Percentiles rank a stretch among this genome's conserved stretches.
These are phyloP conservation scores for Semaprochilodus insignis DNA, from an alignment of 2,797 vertebrate genomes.

Conservation along the genomic window DNA sequence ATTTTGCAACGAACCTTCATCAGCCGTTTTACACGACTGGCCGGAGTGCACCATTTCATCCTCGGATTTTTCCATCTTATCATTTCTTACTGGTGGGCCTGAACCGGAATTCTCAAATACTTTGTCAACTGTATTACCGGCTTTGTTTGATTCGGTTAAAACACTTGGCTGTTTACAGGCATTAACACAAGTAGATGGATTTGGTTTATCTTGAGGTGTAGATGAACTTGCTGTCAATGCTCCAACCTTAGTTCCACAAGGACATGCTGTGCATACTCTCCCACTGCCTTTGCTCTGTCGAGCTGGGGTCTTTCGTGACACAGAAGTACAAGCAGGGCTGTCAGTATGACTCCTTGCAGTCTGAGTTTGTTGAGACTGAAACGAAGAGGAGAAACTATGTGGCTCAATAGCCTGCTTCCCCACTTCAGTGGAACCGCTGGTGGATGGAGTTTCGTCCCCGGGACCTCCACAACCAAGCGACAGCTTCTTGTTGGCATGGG, in stretches of 20 bases:
- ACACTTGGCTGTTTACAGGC: neutral
- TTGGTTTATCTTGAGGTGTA: slow-evolving; percentile 24
- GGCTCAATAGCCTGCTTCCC: neutral
- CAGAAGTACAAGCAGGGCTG: neutral
- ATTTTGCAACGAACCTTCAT: neutral
- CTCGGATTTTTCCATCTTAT: neutral
- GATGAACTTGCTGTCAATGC: slow-evolving; percentile 22
- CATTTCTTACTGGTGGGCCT: neutral
- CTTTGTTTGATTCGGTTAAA: neutral
- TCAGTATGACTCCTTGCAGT: neutral
- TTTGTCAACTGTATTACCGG: neutral
- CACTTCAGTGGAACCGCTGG: neutral
- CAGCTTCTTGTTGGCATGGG: neutral
- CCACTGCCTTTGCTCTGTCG: slow-evolving; percentile 34
- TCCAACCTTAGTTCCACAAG: slow-evolving; percentile 65
- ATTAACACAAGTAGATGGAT: neutral
- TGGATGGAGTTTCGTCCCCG: slow-evolving; percentile 1
- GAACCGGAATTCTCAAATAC: neutral
- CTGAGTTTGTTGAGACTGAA: neutral
- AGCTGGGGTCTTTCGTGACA: slow-evolving; percentile 30
- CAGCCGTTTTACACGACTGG: neutral
- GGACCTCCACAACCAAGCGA: neutral
- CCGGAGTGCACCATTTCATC: neutral
- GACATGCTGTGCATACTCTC: slow-evolving; percentile 65
- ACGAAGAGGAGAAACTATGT: neutral